These are phyloP conservation scores for Oeneis ivallda DNA, from an alignment of 2,888 invertebrate genomes.

Conservation along the genomic window DNA sequence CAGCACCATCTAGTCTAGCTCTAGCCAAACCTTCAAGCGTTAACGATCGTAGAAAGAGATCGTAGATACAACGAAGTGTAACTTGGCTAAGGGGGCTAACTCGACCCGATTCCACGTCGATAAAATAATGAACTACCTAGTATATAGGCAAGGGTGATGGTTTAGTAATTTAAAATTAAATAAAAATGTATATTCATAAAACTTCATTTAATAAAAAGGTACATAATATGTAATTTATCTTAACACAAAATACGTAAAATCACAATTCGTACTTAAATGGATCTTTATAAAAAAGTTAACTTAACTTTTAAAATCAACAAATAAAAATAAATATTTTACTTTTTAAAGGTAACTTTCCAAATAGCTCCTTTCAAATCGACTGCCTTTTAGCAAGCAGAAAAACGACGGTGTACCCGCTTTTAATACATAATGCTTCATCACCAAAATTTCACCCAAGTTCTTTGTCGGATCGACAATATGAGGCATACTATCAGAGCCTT, in stretches of 20 bases:
- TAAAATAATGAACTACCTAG: no score
- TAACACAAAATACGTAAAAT: not conserved
- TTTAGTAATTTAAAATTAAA: no score
- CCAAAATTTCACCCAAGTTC: conserved; percentile 83
- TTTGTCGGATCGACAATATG: conserved; percentile 80
- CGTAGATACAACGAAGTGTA: no score
- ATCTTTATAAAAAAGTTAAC: not conserved
- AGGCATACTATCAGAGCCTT: conserved; percentile 84
- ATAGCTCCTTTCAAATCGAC: conserved; percentile 81
- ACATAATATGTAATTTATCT: not conserved
- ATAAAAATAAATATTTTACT: not conserved
- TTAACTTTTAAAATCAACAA: no score
- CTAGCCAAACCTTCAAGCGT: no score
- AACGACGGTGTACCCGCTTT: conserved; percentile 86
- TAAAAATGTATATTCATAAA: no score
- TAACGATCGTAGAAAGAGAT: no score
- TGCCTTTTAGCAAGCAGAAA: conserved; percentile 81
- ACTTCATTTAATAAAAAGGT: no score
- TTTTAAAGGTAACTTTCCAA: conserved; percentile 72
- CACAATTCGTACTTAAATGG: not conserved
- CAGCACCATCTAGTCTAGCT: no score
- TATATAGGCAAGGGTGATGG: no score
- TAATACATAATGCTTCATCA: conserved; percentile 82
- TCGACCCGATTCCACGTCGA: no score
- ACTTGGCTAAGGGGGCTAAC: no score